phyloP scores from a whole-genome alignment of 2,113 vertebrate species.

The Hippopotamus amphibius region DNA sequence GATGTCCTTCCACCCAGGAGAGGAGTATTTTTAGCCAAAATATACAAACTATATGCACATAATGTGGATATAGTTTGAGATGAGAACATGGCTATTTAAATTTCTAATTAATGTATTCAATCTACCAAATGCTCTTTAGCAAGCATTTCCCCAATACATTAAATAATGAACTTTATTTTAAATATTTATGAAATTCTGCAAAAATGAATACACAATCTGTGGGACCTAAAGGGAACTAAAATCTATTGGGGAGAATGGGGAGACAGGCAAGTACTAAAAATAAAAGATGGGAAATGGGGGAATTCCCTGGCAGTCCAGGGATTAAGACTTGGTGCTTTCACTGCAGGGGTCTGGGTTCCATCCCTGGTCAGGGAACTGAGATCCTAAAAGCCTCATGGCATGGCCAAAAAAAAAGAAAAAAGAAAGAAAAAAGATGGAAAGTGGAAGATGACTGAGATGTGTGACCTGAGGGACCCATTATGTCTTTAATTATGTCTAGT shows the following conservation, averaged over 20 bases:
- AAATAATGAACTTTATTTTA: constrained; percentile 54
- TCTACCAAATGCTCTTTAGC: constrained; percentile 7
- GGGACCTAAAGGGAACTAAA: not conserved
- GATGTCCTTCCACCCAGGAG: not conserved
- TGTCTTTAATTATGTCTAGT: not conserved
- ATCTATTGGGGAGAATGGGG: not conserved
- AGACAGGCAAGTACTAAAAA: not conserved
- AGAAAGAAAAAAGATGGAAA: not conserved
- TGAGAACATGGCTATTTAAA: constrained; percentile 49
- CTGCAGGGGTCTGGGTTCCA: not conserved
- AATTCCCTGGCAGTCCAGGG: not conserved
- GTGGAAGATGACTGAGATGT: not conserved
- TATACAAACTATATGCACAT: constrained; percentile 20
- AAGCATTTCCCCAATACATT: not conserved
- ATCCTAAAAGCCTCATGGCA: not conserved
- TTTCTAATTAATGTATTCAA: constrained; percentile 37
- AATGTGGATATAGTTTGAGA: not conserved
- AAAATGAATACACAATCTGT: not conserved
- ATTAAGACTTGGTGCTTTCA: not conserved
- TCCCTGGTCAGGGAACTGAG: not conserved
- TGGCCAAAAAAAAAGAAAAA: not conserved
- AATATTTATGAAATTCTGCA: not conserved
- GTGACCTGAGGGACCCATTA: not conserved
- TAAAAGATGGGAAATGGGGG: not conserved
- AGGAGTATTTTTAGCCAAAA: constrained; percentile 23